These are phyloP conservation scores for Ceratosolen solmsi DNA, from an alignment of 1,140 invertebrate species.

Conservation along the genomic window DNA sequence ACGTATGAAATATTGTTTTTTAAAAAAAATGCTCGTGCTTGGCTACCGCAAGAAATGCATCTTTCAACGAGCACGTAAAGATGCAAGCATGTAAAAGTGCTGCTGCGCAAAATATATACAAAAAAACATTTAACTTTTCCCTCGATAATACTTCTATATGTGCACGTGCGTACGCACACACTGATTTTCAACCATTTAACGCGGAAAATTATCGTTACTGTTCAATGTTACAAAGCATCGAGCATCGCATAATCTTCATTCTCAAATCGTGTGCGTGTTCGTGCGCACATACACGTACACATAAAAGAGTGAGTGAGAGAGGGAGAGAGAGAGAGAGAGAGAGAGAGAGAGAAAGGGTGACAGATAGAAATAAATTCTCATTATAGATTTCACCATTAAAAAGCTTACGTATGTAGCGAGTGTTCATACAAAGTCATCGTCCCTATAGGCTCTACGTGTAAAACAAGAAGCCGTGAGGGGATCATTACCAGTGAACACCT, in stretches of 20 bases:
- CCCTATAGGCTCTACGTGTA: slow-evolving; percentile 55
- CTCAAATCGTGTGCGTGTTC: too few relatives aligned
- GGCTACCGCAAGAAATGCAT: not conserved
- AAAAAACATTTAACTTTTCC: not conserved
- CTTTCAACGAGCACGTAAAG: not conserved
- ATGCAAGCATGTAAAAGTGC: not conserved
- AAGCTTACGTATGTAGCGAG: slow-evolving; percentile 52
- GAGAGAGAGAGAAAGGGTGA: not conserved
- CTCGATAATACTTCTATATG: not conserved
- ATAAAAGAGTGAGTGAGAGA: too few relatives aligned
- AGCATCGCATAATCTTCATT: not conserved
- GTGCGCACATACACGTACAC: too few relatives aligned
- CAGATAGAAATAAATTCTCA: not conserved
- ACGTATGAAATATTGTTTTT: not conserved
- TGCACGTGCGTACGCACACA: not conserved
- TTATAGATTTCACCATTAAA: slow-evolving; percentile 10
- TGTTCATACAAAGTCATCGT: slow-evolving; percentile 47
- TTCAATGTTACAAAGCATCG: not conserved
- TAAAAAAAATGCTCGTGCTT: not conserved
- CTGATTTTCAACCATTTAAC: not conserved
- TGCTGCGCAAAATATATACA: not conserved
- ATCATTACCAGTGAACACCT: slow-evolving; percentile 66
- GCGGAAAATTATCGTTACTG: not conserved
- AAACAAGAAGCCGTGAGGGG: slow-evolving; percentile 64
- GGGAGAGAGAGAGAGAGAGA: not conserved